Conservation (phyloP, 2,888 invertebrate genomes). For the Phyllotreta striolata region DNA sequence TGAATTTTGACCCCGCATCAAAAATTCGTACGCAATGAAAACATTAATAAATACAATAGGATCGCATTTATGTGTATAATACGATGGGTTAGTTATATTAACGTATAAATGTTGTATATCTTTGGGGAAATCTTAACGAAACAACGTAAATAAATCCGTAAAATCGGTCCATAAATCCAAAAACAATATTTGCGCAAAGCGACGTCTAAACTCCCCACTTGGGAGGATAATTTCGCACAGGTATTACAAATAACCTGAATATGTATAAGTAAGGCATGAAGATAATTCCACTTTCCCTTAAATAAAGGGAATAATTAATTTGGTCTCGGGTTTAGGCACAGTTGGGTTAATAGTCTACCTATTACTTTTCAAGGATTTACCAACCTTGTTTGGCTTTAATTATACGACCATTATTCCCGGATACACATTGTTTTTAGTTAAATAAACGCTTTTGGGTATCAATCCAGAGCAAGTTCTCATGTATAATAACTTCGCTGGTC, state of each 20-base stretch:
- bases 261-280: background rate
- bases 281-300: slow-evolving; percentile 12
- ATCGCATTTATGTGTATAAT: too few species aligned
- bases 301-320: slow-evolving; percentile 24
- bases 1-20: background rate
- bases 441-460: too few species aligned
- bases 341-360: slow-evolving; percentile 21
- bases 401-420: background rate
- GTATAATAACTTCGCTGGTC: too few species aligned
- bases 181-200: slow-evolving; percentile 10
- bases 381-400: slow-evolving; percentile 16
- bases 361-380: slow-evolving; percentile 25
- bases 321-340: slow-evolving; percentile 21
- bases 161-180: background rate
- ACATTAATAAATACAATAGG: background rate
- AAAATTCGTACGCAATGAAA: background rate
- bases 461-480: too few species aligned
- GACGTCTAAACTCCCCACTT: background rate
- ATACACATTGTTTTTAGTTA: background rate
- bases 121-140: too few species aligned
- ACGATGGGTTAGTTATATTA: too few species aligned
- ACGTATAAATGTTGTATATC: too few species aligned
- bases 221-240: background rate
- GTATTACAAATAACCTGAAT: slow-evolving; percentile 10
- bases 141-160: too few species aligned